Conservation (phyloP, 2,888 invertebrate genomes). For the Macropis europaea region DNA sequence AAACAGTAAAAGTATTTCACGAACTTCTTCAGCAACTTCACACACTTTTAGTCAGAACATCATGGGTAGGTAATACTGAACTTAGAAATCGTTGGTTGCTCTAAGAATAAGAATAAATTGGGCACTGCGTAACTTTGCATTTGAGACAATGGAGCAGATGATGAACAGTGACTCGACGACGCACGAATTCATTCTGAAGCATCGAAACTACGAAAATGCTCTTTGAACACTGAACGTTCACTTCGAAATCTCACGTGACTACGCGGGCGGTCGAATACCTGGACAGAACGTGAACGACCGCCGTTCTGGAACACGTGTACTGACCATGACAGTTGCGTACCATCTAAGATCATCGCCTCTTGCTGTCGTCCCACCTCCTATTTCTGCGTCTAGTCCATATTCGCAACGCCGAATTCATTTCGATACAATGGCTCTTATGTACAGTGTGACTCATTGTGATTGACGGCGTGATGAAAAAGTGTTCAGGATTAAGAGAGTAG, state of each 20-base stretch:
- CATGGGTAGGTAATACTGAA: too few species aligned
- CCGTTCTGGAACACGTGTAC: constrained; percentile 53
- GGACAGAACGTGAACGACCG: constrained; percentile 37
- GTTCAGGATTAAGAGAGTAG: too few species aligned
- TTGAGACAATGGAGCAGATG: too few species aligned
- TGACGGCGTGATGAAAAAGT: too few species aligned
- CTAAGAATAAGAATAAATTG: background rate
- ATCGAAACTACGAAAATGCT: constrained; percentile 1
- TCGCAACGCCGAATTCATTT: background rate
- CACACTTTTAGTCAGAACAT: too few species aligned
- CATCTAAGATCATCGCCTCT: constrained; percentile 58
- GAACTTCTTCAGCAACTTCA: too few species aligned
- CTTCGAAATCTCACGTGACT: constrained; percentile 19
- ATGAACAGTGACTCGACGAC: background rate
- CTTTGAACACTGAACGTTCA: constrained; percentile 10
- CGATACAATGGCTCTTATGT: constrained; percentile 4
- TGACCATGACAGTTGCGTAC: constrained; percentile 65
- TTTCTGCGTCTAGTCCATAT: constrained; percentile 23
- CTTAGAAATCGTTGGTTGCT: too few species aligned
- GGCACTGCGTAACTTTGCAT: too few species aligned
- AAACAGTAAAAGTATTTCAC: too few species aligned
- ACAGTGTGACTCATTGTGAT: too few species aligned
- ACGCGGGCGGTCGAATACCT: constrained; percentile 30
- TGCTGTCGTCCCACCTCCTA: constrained; percentile 11
- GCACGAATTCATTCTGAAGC: background rate